Base-by-base conservation (phyloP, 2,113 vertebrate species). In the Nibea albiflora region DNA sequence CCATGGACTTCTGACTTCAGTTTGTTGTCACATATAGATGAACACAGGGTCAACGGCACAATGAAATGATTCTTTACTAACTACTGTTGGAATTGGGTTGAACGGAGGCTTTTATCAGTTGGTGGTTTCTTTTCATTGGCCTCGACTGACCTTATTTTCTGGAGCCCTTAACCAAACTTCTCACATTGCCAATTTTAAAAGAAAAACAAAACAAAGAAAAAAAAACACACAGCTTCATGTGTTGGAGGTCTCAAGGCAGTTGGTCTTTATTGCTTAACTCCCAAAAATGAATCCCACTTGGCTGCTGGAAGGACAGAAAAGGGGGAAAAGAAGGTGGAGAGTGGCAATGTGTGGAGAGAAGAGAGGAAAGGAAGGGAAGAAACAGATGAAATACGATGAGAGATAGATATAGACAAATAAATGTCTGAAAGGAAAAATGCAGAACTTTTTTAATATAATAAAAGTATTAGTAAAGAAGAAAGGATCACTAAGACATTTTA, bases 301-400 rank as follows among this genome's bases (percentile, higher is more conserved):
- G n/a, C 8, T 24, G 44, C 31, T 17, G 22, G 50, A 61, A 50
- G 46, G 31, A 49, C 42, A 63, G 71, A 69, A 74, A 73, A 46
- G 66, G 71, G 20, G 61, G 66, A 42, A 64, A 53, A 57, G n/a
- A 47, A 15, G 15, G 24, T 28, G 57, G 19, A 35, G 35, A 20
- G 52, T 20, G 52, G 54, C 22, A 54, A 60, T 24, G 39, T 69
- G 81, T 76, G 20, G 53, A 42, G 65, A 24, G 54, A 61, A 44
- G 53, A n/a, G 3, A 46, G 22, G 42, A 71, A 57, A 64, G 54
- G n/a, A 61, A 19, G 52, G 14, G 15, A 31, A 47, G 39, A 62
- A 17, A 0, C 0, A 49, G 9, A 6, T 57, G 10, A 56, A 63
- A 47, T 4, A 9, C 17, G 64, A 31, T n/a, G 5, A 22, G 17